These are phyloP conservation scores for Philhelius pedissequus DNA, from an alignment of 2,888 invertebrate genomes.

Conservation along the genomic window DNA sequence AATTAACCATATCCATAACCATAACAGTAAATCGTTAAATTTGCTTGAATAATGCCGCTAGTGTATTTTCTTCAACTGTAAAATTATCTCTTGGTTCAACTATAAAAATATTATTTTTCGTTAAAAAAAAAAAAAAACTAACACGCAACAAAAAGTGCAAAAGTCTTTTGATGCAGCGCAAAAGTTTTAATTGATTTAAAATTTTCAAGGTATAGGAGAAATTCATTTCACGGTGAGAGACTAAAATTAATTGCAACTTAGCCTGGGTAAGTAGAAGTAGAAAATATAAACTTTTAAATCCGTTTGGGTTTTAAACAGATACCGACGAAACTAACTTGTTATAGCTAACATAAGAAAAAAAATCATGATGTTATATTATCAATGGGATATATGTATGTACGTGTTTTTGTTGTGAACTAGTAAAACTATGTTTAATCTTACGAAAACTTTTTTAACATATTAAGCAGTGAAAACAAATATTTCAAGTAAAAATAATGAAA, in stretches of 20 bases:
- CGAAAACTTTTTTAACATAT: too few species aligned
- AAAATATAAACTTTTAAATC: neutral
- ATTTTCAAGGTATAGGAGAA: constrained; percentile 14
- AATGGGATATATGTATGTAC: too few species aligned
- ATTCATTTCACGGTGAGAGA: constrained; percentile 40
- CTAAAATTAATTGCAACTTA: constrained; percentile 32
- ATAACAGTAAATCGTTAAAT: too few species aligned
- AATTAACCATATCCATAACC: too few species aligned
- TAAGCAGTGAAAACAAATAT: too few species aligned
- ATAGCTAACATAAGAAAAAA: too few species aligned
- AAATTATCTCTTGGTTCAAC: neutral
- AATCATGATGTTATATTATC: too few species aligned
- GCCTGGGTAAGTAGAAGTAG: neutral
- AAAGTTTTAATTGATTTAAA: constrained; percentile 59
- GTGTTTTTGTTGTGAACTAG: too few species aligned
- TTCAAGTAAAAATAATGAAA: too few species aligned
- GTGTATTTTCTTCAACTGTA: neutral
- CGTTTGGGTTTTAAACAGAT: neutral
- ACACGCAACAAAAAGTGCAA: neutral
- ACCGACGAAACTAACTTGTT: too few species aligned
- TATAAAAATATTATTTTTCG: neutral
- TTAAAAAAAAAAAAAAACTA: neutral
- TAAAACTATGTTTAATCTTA: too few species aligned
- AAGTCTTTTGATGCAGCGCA: constrained; percentile 27
- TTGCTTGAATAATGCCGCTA: neutral